These are phyloP conservation scores for Neuroterus valhalla DNA, from an alignment of 1,140 invertebrate genomes.

Conservation along the genomic window DNA sequence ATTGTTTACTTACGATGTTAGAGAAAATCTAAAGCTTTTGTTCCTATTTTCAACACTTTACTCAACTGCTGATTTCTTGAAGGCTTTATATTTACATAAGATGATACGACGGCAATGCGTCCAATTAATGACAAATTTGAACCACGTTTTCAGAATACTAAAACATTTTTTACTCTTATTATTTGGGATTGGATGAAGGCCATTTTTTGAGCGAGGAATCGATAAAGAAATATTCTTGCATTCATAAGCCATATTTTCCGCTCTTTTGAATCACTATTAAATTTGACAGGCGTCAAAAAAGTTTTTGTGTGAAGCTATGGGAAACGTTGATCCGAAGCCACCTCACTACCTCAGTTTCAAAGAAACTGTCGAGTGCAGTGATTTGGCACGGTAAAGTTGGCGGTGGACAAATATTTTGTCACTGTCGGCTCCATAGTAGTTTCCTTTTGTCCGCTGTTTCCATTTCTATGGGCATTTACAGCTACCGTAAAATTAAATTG, in stretches of 20 bases:
- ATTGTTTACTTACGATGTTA: too few species aligned
- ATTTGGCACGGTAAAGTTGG: constrained; percentile 35
- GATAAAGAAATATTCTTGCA: too few species aligned
- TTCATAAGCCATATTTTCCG: not conserved
- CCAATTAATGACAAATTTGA: too few species aligned
- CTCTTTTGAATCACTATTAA: constrained; percentile 5
- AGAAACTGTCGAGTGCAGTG: constrained; percentile 27
- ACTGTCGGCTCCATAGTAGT: constrained; percentile 23
- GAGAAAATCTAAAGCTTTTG: too few species aligned
- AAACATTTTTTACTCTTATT: too few species aligned
- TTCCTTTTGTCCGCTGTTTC: constrained; percentile 35
- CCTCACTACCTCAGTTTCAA: not conserved
- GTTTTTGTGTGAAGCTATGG: not conserved
- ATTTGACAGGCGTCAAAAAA: constrained; percentile 21
- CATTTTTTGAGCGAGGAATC: too few species aligned
- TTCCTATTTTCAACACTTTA: too few species aligned
- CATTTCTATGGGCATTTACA: constrained; percentile 39
- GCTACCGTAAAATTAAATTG: constrained; percentile 39
- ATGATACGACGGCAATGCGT: too few species aligned
- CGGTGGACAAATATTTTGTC: constrained; percentile 46
- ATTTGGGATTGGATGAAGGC: too few species aligned
- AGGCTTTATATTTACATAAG: too few species aligned
- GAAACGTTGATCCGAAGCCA: constrained; percentile 5
- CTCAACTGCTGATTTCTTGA: too few species aligned
- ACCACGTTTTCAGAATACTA: too few species aligned